These are phyloP conservation scores for Ceratotherium simum DNA, from an alignment of 2,113 vertebrate genomes.

Conservation along the genomic window DNA sequence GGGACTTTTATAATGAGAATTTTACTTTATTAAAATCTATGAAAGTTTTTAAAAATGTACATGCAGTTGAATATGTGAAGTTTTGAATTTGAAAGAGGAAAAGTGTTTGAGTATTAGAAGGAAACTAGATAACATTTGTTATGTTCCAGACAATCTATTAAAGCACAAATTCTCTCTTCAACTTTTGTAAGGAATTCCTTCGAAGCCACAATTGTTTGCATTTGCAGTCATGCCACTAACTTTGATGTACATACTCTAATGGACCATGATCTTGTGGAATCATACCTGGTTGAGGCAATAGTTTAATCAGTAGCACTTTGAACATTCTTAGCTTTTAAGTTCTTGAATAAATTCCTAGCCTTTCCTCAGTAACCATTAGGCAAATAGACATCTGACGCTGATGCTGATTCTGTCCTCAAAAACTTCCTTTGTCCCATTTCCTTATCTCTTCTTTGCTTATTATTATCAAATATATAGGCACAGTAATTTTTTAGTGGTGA, in stretches of 20 bases:
- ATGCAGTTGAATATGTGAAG: background rate
- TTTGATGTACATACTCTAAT: background rate
- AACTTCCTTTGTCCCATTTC: background rate
- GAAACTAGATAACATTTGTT: background rate
- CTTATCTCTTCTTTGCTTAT: background rate
- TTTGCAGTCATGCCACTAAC: background rate
- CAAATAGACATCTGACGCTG: background rate
- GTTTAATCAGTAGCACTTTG: background rate
- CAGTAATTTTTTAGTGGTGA: constrained; percentile 30
- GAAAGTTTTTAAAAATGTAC: background rate
- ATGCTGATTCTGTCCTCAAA: background rate
- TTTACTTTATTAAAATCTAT: constrained; percentile 21
- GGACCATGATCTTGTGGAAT: background rate
- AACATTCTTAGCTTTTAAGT: constrained; percentile 34
- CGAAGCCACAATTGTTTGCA: background rate
- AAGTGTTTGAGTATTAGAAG: background rate
- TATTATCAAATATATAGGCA: background rate
- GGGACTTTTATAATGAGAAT: background rate
- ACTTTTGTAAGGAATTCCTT: background rate
- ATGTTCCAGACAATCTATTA: background rate
- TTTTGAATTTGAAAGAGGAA: constrained; percentile 49
- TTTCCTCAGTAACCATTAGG: constrained; percentile 14
- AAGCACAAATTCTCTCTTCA: background rate
- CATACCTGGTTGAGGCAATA: background rate
- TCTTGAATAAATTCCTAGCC: background rate